These are phyloP conservation scores for Hoplostethus atlanticus DNA, from an alignment of 2,797 vertebrate species.

Conservation along the genomic window DNA sequence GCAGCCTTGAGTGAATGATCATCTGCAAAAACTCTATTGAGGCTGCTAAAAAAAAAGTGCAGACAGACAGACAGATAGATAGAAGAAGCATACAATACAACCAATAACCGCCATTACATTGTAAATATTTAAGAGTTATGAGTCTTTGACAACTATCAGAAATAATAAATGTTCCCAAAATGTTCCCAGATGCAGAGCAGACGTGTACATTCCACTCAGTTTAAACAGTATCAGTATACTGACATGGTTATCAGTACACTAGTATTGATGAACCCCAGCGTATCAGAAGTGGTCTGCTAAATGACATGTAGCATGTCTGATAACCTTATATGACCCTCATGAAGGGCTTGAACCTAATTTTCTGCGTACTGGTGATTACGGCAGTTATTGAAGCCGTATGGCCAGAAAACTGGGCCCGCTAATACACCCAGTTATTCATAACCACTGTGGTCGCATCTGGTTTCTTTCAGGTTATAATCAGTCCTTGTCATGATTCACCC, in stretches of 20 bases:
- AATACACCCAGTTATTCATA: conserved; percentile 66
- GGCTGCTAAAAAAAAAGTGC: too few species aligned
- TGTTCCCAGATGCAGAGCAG: neutral
- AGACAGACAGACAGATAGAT: too few species aligned
- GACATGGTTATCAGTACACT: conserved; percentile 3
- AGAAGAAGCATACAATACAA: neutral
- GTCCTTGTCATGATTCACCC: conserved; percentile 66
- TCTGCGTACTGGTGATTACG: conserved; percentile 59
- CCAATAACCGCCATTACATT: neutral
- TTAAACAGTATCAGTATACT: conserved; percentile 16
- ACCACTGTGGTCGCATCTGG: conserved; percentile 75
- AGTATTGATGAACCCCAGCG: conserved; percentile 36
- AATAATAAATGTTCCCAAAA: neutral
- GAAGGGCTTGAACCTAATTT: conserved; percentile 54
- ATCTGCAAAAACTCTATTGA: too few species aligned
- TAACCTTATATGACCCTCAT: conserved; percentile 59
- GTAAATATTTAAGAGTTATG: neutral
- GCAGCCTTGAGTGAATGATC: too few species aligned
- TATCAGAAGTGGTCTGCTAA: conserved; percentile 40
- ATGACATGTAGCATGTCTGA: conserved; percentile 50
- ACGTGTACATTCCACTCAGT: neutral
- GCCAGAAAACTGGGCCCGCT: conserved; percentile 46
- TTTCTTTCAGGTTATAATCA: conserved; percentile 73
- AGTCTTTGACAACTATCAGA: neutral
- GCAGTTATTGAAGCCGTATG: conserved; percentile 68